These are phyloP conservation scores for Calonectris borealis DNA, from an alignment of 2,113 vertebrate genomes.

Conservation along the genomic window DNA sequence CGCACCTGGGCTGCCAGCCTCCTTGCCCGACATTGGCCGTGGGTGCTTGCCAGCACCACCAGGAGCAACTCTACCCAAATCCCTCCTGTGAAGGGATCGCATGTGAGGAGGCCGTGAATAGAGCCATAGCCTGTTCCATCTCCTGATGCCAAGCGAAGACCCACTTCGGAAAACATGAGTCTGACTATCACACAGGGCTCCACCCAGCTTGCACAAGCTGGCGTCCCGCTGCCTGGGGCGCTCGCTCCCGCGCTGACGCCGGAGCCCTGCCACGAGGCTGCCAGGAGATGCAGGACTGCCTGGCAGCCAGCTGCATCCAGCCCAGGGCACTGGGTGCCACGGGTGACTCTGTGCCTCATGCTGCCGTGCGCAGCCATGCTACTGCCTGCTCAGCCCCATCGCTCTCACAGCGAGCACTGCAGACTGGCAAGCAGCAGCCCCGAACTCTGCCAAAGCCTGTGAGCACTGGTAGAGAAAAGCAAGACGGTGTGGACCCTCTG, in stretches of 20 bases:
- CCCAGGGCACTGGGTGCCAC: neutral
- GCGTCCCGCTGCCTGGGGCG: neutral
- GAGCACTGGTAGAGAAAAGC: neutral
- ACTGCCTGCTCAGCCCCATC: neutral
- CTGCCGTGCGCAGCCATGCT: accelerated
- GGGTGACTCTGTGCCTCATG: neutral
- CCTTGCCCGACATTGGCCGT: accelerated
- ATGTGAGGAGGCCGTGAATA: neutral
- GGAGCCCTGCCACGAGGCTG: neutral
- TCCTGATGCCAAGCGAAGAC: neutral
- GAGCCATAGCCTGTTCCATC: neutral
- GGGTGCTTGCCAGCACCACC: neutral
- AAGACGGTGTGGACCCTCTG: neutral
- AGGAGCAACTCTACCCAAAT: neutral
- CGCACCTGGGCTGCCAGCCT: accelerated
- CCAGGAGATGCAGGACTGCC: neutral
- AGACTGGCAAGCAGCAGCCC: neutral
- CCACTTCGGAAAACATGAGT: neutral
- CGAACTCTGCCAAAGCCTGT: neutral
- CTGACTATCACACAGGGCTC: neutral
- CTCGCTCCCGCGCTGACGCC: accelerated
- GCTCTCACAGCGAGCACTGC: neutral
- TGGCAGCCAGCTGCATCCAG: neutral
- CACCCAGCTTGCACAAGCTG: neutral
- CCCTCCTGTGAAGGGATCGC: neutral